Evolutionary conservation across 1,140 invertebrate genomes (phyloP).

Genomic region (Ylistrum balloti): DNA sequence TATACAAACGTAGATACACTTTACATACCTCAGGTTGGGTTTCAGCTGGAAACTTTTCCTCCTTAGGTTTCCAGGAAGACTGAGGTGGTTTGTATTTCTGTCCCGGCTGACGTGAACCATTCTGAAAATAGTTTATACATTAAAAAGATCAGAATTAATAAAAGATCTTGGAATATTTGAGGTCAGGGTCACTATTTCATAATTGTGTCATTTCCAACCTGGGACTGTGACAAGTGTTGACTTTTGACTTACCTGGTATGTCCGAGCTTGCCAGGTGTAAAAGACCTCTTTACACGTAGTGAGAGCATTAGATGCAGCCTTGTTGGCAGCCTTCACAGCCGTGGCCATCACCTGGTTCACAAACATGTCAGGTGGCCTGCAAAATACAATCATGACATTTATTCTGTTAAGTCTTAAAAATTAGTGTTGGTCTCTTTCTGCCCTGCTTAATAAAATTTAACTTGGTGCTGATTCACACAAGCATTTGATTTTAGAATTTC

Average conservation of each 20-base stretch:
- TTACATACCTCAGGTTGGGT: not conserved
- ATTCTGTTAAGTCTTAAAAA: no score
- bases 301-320: conserved; percentile 71
- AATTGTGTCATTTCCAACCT: no score
- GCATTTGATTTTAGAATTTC: no score
- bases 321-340: conserved; percentile 66
- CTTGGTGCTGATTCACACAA: no score
- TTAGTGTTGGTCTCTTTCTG: not conserved
- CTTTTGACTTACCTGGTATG: conserved; percentile 63
- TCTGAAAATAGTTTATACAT: conserved; percentile 41
- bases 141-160: no score
- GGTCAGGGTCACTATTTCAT: no score
- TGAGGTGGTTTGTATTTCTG: conserved; percentile 51
- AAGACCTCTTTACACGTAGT: conserved; percentile 75
- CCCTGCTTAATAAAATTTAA: no score
- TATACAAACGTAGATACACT: no score
- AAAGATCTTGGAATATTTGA: not conserved
- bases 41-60: not conserved
- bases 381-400: conserved; percentile 49
- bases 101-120: conserved; percentile 42
- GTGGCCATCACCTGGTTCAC: conserved; percentile 66
- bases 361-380: conserved; percentile 61
- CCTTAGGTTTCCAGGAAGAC: conserved; percentile 55
- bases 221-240: not conserved
- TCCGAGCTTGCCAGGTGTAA: conserved; percentile 71